These are phyloP conservation scores for Teleogryllus occipitalis DNA, from an alignment of 1,140 invertebrate species.

Conservation along the genomic window DNA sequence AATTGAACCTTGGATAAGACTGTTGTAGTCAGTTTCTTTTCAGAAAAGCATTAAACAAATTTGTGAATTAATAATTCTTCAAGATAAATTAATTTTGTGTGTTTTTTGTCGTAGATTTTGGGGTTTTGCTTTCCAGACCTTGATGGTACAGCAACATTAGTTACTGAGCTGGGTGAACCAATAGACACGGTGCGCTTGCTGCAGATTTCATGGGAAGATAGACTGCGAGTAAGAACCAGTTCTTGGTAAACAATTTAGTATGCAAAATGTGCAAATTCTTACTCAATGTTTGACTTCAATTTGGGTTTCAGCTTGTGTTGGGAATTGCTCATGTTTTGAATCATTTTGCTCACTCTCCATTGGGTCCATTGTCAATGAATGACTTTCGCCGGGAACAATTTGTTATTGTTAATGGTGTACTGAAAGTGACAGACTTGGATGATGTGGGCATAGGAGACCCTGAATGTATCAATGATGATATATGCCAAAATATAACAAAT, in stretches of 20 bases:
- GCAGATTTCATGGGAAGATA: conserved; percentile 42
- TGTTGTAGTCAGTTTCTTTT: neutral
- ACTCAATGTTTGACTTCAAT: neutral
- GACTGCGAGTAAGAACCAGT: conserved; percentile 35
- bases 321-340: conserved; percentile 38
- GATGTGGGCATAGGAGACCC: conserved; percentile 39
- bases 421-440: conserved; percentile 44
- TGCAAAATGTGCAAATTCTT: neutral
- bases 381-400: conserved; percentile 45
- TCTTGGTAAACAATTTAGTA: neutral
- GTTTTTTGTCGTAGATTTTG: conserved; percentile 25
- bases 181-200: conserved; percentile 39
- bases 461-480: conserved; percentile 28
- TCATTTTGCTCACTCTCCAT: conserved; percentile 35
- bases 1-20: no score
- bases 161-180: conserved; percentile 43
- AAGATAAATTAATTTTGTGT: neutral
- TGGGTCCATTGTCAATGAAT: conserved; percentile 40
- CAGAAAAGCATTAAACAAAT: neutral
- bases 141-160: conserved; percentile 34
- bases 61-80: neutral
- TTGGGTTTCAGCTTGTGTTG: conserved; percentile 27
- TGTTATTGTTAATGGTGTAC: conserved; percentile 36
- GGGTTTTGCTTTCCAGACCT: conserved; percentile 27
- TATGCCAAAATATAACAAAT: neutral